These are phyloP conservation scores for Sinelater perroti DNA, from an alignment of 2,888 invertebrate genomes.

Conservation along the genomic window DNA sequence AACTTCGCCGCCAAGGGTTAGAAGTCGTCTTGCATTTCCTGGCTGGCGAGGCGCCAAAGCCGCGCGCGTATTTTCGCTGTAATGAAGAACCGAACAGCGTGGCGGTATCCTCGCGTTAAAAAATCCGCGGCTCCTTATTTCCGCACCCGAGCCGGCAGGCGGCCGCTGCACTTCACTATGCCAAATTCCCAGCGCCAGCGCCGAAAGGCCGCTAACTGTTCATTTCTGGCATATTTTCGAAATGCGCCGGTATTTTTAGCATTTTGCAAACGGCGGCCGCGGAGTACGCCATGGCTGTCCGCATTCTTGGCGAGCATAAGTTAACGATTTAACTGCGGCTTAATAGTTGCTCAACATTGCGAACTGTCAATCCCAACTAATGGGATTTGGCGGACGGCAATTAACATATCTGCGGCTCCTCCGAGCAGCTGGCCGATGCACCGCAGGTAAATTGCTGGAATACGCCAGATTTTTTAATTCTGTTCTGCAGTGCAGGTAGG, in stretches of 20 bases:
- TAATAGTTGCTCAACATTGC: conserved; percentile 4
- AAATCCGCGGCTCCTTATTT: conserved; percentile 2
- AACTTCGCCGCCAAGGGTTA: conserved; percentile 6
- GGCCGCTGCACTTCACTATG: too few species aligned
- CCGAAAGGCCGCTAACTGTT: conserved; percentile 16
- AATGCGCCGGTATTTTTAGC: conserved; percentile 9
- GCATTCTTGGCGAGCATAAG: conserved; percentile 7
- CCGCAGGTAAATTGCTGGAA: too few species aligned
- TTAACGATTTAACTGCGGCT: conserved; percentile 9
- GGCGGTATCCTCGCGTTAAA: neutral
- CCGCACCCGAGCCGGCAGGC: too few species aligned
- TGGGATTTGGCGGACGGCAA: too few species aligned
- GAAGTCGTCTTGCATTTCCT: conserved; percentile 13
- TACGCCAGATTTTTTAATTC: too few species aligned
- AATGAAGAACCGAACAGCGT: conserved; percentile 5
- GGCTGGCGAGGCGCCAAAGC: conserved; percentile 2
- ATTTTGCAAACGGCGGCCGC: conserved; percentile 5
- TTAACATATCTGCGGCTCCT: too few species aligned
- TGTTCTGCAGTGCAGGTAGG: too few species aligned
- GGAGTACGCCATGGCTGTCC: too few species aligned
- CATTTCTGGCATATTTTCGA: conserved; percentile 9
- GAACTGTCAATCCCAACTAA: too few species aligned
- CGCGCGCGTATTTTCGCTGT: conserved; percentile 1
- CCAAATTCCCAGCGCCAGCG: conserved; percentile 9
- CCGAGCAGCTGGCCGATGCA: too few species aligned